Base-by-base conservation (phyloP, 92 coral and sea anemone species). In the Porites lobata region DNA sequence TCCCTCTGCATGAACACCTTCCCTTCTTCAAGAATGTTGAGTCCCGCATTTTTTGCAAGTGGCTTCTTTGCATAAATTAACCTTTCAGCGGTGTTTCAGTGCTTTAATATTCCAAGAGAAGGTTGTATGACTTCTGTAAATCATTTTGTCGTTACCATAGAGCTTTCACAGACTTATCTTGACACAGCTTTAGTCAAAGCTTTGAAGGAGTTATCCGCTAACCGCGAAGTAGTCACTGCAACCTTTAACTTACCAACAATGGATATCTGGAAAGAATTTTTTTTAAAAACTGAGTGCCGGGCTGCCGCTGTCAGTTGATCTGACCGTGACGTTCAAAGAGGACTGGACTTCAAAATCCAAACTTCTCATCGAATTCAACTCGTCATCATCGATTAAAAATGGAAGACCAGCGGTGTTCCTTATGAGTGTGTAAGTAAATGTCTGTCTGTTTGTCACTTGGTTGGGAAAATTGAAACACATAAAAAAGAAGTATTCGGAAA, bases 291-390 rank as follows among this genome's bases (percentile, higher is more conserved):
- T 83, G 79, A 87, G 79, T 18, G 90, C 62, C 29, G 99, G 99
- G 10, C 53, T 87, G 19, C 98, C 98, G 67, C 88, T 96, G 85
- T 96, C 99, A 69, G 56, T 56, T 7, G 99, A 89, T 77, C 79
- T 82, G 19, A 96, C 89, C 17, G 95, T 88, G 64, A 96, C 8
- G 66, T 80, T 75, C 99, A 98, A 96, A 9, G 90, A 92, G 10
- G 89, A 20, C 12, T 76, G 78, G 51, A 71, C 53, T 87, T 96
- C 99, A 81, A 91, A 91, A 84, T 96, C 80, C 78, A 96, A 77
- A 24, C 88, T 50, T 73, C 90, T 80, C 21, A 95, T 94, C 7
- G 98, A 94, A 69, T 85, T 96, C 76, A 96, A 81, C 18, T 88
- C 87, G 52, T 76, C 52, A 63, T 94, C 96, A 75, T 89, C 79